Percentiles rank a stretch among this genome's conserved stretches.
These are phyloP conservation scores for Pardosa pseudoannulata DNA, from an alignment of 2,888 invertebrate species.

Conservation along the genomic window DNA sequence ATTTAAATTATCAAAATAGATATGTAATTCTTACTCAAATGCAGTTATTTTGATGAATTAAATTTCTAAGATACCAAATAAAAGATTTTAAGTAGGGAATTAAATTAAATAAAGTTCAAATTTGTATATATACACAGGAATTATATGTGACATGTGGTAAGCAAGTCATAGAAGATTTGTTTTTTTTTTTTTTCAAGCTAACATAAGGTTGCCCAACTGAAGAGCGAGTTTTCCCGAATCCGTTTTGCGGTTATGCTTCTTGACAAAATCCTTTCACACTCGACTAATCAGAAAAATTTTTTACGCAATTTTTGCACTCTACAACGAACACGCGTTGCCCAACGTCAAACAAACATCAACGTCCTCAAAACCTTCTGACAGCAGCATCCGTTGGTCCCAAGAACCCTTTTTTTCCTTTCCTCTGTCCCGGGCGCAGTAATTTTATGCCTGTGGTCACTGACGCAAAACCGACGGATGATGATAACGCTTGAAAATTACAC, in stretches of 20 bases:
- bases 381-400: constrained; percentile 9
- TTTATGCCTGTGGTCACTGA: constrained; percentile 13
- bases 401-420: not conserved
- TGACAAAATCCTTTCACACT: not conserved
- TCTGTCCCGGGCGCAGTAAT: not conserved
- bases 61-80: too few species aligned
- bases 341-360: not conserved
- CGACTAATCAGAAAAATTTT: not conserved
- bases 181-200: too few species aligned
- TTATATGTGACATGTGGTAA: too few species aligned
- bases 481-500: constrained; percentile 63
- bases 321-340: not conserved
- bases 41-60: too few species aligned
- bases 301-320: not conserved
- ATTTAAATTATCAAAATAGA: too few species aligned
- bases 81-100: too few species aligned
- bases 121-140: too few species aligned
- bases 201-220: too few species aligned
- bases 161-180: too few species aligned
- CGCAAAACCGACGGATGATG: not conserved
- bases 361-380: constrained; percentile 9
- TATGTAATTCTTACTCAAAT: too few species aligned
- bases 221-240: too few species aligned
- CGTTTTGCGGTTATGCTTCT: not conserved
- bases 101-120: too few species aligned